phyloP scores from a whole-genome alignment of 2,113 vertebrate genomes.

The Actinemys pallida region DNA sequence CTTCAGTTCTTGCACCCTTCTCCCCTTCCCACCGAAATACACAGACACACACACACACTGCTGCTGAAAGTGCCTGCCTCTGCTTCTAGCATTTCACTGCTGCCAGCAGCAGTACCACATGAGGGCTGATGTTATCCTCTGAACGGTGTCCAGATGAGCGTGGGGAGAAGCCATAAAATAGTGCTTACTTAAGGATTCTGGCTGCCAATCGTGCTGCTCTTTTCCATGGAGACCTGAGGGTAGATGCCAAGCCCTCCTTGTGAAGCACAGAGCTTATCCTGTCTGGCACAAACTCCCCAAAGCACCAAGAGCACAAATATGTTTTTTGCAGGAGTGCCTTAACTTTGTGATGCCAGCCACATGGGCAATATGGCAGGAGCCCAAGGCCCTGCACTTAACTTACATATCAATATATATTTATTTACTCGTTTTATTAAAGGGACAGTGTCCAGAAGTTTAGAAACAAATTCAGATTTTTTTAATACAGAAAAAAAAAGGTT shows the following conservation, averaged over 20 bases:
- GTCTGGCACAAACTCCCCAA: neutral
- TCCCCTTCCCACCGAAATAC: rapidly evolving
- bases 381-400: neutral
- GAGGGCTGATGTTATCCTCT: neutral
- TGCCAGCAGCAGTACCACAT: neutral
- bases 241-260: neutral
- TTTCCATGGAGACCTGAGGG: neutral
- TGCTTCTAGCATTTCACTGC: neutral
- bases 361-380: neutral
- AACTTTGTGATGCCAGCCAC: neutral
- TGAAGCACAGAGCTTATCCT: neutral
- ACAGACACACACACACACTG: neutral
- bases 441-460: neutral
- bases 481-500: neutral
- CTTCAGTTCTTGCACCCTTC: neutral
- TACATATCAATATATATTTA: neutral
- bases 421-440: neutral
- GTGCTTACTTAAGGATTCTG: neutral
- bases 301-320: neutral
- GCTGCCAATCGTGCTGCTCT: neutral
- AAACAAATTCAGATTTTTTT: neutral
- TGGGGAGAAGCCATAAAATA: neutral
- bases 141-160: neutral
- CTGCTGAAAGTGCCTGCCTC: neutral
- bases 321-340: neutral